These are phyloP conservation scores for Nannoperca obscura DNA, from an alignment of 2,797 vertebrate genomes.

Conservation along the genomic window DNA sequence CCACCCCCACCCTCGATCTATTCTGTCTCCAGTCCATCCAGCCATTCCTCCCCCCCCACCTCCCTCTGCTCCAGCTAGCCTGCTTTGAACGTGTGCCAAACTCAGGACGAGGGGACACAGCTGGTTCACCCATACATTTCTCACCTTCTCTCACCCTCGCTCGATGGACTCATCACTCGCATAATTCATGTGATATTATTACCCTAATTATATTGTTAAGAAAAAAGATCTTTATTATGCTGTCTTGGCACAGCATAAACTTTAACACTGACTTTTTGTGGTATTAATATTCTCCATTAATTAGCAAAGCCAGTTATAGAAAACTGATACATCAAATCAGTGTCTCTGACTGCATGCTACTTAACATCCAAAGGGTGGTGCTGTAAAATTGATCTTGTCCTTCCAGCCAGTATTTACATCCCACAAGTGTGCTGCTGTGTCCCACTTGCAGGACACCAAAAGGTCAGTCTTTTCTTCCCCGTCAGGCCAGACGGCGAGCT, in stretches of 20 bases:
- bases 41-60: slow-evolving; percentile 37
- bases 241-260: neutral
- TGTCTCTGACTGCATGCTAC: slow-evolving; percentile 9
- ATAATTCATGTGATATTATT: slow-evolving; percentile 15
- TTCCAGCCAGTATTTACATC: slow-evolving; percentile 42
- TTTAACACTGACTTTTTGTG: neutral
- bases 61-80: slow-evolving; percentile 23
- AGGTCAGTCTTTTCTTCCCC: slow-evolving; percentile 38
- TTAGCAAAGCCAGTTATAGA: slow-evolving; percentile 20
- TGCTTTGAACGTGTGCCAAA: slow-evolving; percentile 63
- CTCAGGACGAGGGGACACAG: slow-evolving; percentile 49
- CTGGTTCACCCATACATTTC: slow-evolving; percentile 51
- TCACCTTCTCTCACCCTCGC: slow-evolving; percentile 4
- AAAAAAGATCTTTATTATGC: neutral
- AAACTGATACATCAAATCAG: slow-evolving; percentile 5
- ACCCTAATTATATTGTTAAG: neutral
- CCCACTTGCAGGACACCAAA: slow-evolving; percentile 35
- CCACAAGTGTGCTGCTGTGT: slow-evolving; percentile 30
- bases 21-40: slow-evolving; percentile 45
- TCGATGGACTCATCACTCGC: slow-evolving; percentile 18
- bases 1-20: slow-evolving; percentile 26
- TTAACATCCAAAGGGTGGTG: slow-evolving; percentile 27
- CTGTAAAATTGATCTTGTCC: slow-evolving; percentile 30
- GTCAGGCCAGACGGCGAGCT: slow-evolving; percentile 17
- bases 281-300: neutral